Conservation (phyloP, 2,888 invertebrate genomes). For the Hyposoter dolosus region DNA sequence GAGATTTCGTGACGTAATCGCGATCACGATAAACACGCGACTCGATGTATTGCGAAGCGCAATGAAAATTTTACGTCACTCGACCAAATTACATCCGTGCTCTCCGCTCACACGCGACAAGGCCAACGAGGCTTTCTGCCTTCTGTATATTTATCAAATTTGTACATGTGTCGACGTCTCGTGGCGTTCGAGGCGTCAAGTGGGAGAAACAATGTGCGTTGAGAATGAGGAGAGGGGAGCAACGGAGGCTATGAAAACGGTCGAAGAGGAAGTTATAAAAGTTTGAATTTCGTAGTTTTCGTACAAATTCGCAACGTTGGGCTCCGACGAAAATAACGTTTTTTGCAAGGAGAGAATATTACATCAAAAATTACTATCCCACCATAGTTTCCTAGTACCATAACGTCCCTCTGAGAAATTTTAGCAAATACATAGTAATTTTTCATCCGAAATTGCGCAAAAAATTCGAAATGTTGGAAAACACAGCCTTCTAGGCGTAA, state of each 20-base stretch:
- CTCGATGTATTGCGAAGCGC: background rate
- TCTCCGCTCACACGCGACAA: background rate
- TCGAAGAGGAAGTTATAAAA: background rate
- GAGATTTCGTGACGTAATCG: constrained; percentile 28
- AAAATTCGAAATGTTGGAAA: too few species aligned
- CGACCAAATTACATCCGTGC: constrained; percentile 5
- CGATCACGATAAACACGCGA: constrained; percentile 3
- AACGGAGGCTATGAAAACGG: background rate
- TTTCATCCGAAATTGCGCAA: too few species aligned
- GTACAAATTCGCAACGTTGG: background rate
- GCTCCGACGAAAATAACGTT: background rate
- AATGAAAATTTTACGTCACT: constrained; percentile 23
- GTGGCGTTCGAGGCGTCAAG: background rate
- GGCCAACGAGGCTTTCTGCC: background rate
- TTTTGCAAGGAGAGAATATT: too few species aligned
- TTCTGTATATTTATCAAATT: constrained; percentile 1
- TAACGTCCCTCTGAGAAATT: too few species aligned
- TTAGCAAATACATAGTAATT: too few species aligned
- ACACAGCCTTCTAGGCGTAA: too few species aligned
- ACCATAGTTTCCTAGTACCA: too few species aligned
- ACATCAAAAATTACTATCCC: too few species aligned
- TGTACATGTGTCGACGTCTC: constrained; percentile 18
- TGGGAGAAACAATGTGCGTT: constrained; percentile 17
- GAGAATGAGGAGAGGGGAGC: background rate
- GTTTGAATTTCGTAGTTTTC: background rate